phyloP scores from a whole-genome alignment of 2,797 vertebrate species.

The Ctenochaetus hawaiiensis region DNA sequence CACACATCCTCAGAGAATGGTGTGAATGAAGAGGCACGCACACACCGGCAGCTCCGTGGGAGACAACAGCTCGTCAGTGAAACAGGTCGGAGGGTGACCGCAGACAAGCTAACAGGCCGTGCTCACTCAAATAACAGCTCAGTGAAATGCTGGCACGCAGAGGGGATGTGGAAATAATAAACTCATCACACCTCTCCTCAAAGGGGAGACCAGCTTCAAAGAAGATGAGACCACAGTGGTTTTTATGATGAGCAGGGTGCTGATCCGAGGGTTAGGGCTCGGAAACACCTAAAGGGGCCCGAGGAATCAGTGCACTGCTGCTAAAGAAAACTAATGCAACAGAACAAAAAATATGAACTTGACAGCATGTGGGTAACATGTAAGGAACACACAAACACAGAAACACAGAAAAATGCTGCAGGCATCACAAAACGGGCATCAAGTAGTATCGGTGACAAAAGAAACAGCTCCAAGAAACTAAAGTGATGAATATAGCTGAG shows the following conservation, averaged over 20 bases:
- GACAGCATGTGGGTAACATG: background rate
- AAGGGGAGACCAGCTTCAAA: background rate
- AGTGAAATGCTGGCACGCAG: background rate
- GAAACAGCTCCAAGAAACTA: background rate
- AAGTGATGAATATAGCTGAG: background rate
- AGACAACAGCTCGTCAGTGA: slow-evolving; percentile 14
- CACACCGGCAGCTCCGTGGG: slow-evolving; percentile 22
- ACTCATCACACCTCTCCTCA: background rate
- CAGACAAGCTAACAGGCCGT: slow-evolving; percentile 1
- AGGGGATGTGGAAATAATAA: slow-evolving; percentile 13
- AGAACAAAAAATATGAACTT: background rate
- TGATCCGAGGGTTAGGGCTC: background rate
- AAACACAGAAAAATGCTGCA: no score
- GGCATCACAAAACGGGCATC: no score
- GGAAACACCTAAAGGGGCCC: background rate
- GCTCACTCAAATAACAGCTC: background rate
- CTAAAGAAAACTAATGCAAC: background rate
- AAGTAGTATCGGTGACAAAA: background rate
- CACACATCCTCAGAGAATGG: slow-evolving; percentile 43
- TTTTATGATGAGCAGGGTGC: background rate
- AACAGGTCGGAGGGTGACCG: slow-evolving; percentile 15
- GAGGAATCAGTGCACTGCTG: background rate
- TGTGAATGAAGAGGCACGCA: slow-evolving; percentile 25
- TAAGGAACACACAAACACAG: background rate
- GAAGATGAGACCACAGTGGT: background rate